Conservation (phyloP, 2,113 vertebrate genomes). For the Phylloscopus trochiloides region DNA sequence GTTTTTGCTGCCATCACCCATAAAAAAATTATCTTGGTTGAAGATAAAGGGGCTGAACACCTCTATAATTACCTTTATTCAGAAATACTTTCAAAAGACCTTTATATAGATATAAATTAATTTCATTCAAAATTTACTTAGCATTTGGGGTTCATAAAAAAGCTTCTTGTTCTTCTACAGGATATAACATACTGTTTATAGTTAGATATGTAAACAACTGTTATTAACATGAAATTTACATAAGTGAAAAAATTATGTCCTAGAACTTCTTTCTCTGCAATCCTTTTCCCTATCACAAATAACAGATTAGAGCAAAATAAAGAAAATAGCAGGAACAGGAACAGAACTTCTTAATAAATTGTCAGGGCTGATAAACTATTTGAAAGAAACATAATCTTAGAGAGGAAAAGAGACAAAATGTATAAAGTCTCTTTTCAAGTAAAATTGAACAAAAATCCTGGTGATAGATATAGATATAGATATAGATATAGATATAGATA, state of each 20-base stretch:
- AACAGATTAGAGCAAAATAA: not conserved
- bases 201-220: not conserved
- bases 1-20: not conserved
- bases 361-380: not conserved
- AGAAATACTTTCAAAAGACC: not conserved
- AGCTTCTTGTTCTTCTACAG: not conserved
- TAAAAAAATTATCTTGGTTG: not conserved
- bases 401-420: not conserved
- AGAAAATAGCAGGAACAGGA: not conserved
- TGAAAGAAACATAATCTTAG: not conserved
- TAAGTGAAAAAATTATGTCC: not conserved
- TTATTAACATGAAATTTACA: not conserved
- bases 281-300: not conserved
- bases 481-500: no score
- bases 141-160: not conserved
- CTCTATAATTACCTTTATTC: not conserved
- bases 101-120: not conserved
- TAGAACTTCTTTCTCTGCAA: not conserved
- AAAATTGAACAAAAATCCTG: not conserved
- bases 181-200: not conserved
- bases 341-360: not conserved
- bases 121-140: not conserved
- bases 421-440: not conserved
- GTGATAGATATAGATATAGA: no score
- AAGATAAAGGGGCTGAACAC: not conserved